A percentile compares a stretch with the other conserved stretches of the same genome.
These are phyloP conservation scores for Chiridota heheva DNA, from an alignment of 35 echinoderm and acorn worm species.

Conservation along the genomic window DNA sequence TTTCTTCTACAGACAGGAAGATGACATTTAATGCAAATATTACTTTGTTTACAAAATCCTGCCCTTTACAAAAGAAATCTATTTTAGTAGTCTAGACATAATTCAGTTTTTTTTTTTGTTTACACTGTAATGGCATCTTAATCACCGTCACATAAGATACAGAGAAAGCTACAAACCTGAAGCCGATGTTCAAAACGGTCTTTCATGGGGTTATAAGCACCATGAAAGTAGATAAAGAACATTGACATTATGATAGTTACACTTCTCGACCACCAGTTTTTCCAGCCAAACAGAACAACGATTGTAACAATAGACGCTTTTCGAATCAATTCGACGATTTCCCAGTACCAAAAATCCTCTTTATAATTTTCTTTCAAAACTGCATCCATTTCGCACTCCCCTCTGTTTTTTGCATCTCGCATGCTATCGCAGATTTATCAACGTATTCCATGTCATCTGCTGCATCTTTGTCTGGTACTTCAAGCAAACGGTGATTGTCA, in stretches of 20 bases:
- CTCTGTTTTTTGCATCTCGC: neutral
- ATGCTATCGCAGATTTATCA: neutral
- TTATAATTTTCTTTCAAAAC: slow-evolving; percentile 56
- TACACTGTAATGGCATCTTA: no score
- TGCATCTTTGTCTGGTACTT: neutral
- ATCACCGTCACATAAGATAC: no score
- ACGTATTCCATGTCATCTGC: no score
- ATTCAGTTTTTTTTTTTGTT: no score
- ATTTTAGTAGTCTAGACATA: no score
- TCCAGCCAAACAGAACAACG: slow-evolving; percentile 28
- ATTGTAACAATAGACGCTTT: slow-evolving; percentile 30
- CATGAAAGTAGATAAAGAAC: slow-evolving; percentile 29
- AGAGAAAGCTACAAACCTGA: slow-evolving; percentile 13
- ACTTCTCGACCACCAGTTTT: slow-evolving; percentile 20
- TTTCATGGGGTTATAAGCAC: slow-evolving; percentile 44
- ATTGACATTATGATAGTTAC: slow-evolving; percentile 28
- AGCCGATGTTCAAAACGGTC: slow-evolving; percentile 29
- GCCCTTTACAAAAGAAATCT: no score
- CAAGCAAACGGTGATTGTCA: neutral
- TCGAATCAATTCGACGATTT: slow-evolving; percentile 44
- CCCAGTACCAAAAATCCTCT: slow-evolving; percentile 52
- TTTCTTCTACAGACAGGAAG: no score
- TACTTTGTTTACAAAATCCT: no score
- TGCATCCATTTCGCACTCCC: neutral
- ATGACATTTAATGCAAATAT: no score